phyloP scores from a whole-genome alignment of 92 coral and sea anemone genomes.

The Actinostola sp. region DNA sequence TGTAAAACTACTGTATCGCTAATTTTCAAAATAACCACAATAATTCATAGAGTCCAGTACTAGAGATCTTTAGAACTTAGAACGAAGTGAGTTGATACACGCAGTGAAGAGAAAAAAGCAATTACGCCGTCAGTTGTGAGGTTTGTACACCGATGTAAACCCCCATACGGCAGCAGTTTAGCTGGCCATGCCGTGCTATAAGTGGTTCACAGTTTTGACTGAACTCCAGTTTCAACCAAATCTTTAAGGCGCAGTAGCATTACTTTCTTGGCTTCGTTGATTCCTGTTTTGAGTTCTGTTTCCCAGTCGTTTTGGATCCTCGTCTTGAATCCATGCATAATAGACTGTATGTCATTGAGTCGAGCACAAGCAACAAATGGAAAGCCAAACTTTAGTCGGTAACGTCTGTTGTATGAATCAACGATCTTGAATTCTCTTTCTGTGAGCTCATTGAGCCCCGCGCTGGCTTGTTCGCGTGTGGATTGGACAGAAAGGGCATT shows the following conservation, averaged over 20 bases:
- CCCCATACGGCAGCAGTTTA: too few species aligned
- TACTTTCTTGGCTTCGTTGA: conserved; percentile 72
- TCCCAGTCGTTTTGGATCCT: conserved; percentile 55
- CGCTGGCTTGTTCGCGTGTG: conserved; percentile 69
- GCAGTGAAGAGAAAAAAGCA: too few species aligned
- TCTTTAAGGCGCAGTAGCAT: conserved; percentile 75
- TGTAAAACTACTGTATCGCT: too few species aligned
- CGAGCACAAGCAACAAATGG: conserved; percentile 86
- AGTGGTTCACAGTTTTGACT: too few species aligned
- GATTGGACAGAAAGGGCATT: conserved; percentile 70
- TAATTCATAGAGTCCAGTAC: too few species aligned
- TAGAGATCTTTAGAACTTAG: too few species aligned
- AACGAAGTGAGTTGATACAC: too few species aligned
- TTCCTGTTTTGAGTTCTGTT: conserved; percentile 64
- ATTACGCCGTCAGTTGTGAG: too few species aligned
- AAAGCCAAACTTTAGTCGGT: conserved; percentile 76
- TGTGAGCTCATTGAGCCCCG: conserved; percentile 59
- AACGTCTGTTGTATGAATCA: conserved; percentile 47
- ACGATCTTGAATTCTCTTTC: conserved; percentile 43
- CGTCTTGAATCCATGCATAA: conserved; percentile 53
- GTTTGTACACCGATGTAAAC: too few species aligned
- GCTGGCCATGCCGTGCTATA: too few species aligned
- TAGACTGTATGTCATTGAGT: conserved; percentile 61
- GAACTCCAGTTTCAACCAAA: conserved; percentile 61
- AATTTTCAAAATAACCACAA: too few species aligned